Conservation (phyloP, 2,113 vertebrate species). For the Mustela lutreola region DNA sequence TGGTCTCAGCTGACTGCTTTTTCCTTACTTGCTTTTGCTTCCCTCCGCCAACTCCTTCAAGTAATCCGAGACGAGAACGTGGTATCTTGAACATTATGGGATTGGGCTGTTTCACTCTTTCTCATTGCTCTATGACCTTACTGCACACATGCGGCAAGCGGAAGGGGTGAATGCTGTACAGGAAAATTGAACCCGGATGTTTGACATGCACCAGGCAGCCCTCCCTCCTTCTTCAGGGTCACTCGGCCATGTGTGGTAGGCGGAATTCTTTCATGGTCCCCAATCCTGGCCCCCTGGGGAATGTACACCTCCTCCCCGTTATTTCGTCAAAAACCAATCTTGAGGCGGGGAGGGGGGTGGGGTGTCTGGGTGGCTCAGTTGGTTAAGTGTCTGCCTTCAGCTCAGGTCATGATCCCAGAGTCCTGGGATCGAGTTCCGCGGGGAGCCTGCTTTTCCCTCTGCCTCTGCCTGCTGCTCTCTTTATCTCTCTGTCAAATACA, state of each 20-base stretch:
- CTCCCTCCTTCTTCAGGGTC: neutral
- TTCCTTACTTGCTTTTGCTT: constrained; percentile 19
- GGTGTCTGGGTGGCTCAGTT: too few species aligned
- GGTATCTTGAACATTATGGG: neutral
- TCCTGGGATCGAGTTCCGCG: too few species aligned
- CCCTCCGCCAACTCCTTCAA: neutral
- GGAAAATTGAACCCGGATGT: neutral
- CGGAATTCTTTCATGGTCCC: neutral
- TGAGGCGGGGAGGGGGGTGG: too few species aligned
- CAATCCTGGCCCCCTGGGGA: neutral
- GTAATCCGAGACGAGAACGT: constrained; percentile 7
- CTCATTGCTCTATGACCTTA: neutral
- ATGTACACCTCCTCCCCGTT: neutral
- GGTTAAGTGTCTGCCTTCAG: too few species aligned
- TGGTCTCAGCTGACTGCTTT: neutral
- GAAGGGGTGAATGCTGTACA: neutral
- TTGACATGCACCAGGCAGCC: neutral
- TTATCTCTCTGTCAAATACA: neutral
- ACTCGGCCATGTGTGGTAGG: neutral
- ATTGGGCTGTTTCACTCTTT: neutral
- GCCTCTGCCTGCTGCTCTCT: too few species aligned
- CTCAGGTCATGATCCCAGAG: too few species aligned
- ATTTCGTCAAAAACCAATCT: neutral
- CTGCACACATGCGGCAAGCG: neutral
- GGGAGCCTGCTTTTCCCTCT: too few species aligned